These are phyloP conservation scores for Drosophila anomalipes DNA, from an alignment of 2,888 invertebrate genomes.

Conservation along the genomic window DNA sequence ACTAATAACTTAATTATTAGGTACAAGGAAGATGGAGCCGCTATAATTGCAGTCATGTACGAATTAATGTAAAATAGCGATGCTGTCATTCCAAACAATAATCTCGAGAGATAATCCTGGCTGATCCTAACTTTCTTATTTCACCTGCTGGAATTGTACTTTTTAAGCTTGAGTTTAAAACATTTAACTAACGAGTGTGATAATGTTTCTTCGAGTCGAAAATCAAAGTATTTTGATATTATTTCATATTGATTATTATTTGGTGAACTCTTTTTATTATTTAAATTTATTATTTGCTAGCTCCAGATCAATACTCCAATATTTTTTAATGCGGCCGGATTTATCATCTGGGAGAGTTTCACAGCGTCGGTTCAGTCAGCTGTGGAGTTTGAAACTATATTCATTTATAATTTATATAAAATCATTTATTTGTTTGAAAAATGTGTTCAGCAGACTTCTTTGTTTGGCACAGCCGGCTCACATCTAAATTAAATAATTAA, in stretches of 20 bases:
- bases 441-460: not conserved
- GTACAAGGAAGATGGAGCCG: no score
- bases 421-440: not conserved
- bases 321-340: not conserved
- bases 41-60: no score
- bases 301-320: not conserved
- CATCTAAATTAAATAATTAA: not conserved
- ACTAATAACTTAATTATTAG: no score
- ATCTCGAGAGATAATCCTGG: no score
- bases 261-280: no score
- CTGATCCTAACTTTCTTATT: no score
- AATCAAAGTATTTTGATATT: not conserved
- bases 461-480: not conserved
- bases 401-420: not conserved
- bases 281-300: not conserved
- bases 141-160: no score
- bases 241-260: not conserved
- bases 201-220: not conserved
- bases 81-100: no score
- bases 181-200: not conserved
- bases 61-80: no score
- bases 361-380: not conserved
- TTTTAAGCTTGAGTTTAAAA: no score
- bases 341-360: not conserved
- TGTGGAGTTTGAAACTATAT: not conserved